Evolutionary conservation across 1,140 invertebrate genomes (phyloP).

Genomic region (Drosophila varians): DNA sequence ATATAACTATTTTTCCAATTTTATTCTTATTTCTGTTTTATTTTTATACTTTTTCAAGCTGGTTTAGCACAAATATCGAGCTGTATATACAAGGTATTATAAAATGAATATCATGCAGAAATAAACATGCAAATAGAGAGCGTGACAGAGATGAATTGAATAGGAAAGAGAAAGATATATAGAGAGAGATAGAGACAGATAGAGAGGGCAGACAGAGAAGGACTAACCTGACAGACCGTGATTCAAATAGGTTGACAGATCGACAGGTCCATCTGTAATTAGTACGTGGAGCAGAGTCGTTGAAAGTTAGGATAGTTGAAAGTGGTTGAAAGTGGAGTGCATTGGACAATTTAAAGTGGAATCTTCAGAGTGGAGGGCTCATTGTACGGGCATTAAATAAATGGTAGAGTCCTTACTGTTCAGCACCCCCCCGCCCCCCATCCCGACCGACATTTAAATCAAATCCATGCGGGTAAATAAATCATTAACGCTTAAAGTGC

Average conservation of each 20-base stretch:
- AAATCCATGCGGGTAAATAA: slow-evolving; percentile 73
- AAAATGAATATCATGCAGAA: slow-evolving; percentile 65
- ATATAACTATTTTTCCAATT: slow-evolving; percentile 38
- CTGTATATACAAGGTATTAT: slow-evolving; percentile 43
- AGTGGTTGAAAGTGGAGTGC: slow-evolving; percentile 28
- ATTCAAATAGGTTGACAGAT: slow-evolving; percentile 83
- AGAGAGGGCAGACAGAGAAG: slow-evolving; percentile 10
- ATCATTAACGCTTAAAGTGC: slow-evolving; percentile 77
- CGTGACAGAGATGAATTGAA: slow-evolving; percentile 10
- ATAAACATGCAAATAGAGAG: slow-evolving; percentile 61
- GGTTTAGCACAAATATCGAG: slow-evolving; percentile 48
- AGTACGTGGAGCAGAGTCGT: slow-evolving; percentile 67
- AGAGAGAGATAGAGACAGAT: slow-evolving; percentile 22
- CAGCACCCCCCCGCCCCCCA: too few species aligned
- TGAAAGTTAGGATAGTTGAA: slow-evolving; percentile 48
- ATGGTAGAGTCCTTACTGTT: slow-evolving; percentile 1
- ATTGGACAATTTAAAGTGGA: not conserved
- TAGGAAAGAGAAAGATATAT: slow-evolving; percentile 6
- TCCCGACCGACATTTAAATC: slow-evolving; percentile 58
- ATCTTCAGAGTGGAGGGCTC: not conserved
- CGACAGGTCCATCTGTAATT: slow-evolving; percentile 83
- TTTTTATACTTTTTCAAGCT: slow-evolving; percentile 12
- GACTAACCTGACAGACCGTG: slow-evolving; percentile 84
- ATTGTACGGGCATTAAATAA: slow-evolving; percentile 28
- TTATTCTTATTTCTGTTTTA: slow-evolving; percentile 34